Evolutionary conservation across 2,888 invertebrate species (phyloP).

Genomic region (Nowickia ferox): DNA sequence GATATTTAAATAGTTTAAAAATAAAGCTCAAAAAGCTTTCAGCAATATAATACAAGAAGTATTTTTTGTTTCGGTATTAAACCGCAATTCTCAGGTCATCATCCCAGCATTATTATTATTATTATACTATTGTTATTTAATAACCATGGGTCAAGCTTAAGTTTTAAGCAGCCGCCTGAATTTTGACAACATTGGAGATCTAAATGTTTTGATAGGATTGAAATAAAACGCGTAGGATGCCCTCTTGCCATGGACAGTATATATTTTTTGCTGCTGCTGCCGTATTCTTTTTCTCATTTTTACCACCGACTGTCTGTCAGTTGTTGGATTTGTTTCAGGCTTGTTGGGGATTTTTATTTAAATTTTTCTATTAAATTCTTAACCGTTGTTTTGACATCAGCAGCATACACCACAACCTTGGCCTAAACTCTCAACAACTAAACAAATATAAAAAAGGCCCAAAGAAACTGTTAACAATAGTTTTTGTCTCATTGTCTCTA

Average conservation of each 20-base stretch:
- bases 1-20: constrained; percentile 45
- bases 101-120: neutral
- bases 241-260: constrained; percentile 15
- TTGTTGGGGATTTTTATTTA: neutral
- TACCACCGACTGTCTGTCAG: constrained; percentile 34
- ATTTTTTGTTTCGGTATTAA: neutral
- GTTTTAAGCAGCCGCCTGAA: neutral
- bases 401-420: constrained; percentile 75
- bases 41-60: constrained; percentile 11
- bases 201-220: neutral
- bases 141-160: neutral
- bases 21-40: constrained; percentile 10
- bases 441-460: constrained; percentile 76
- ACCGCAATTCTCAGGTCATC: constrained; percentile 25
- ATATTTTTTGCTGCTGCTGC: neutral
- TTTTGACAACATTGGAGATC: neutral
- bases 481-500: neutral
- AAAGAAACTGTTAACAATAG: constrained; percentile 38
- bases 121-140: neutral
- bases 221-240: constrained; percentile 24
- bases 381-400: constrained; percentile 56
- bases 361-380: constrained; percentile 31
- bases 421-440: constrained; percentile 81
- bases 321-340: neutral
- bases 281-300: neutral